Percentiles rank a stretch among this genome's conserved stretches.
Conservation (phyloP, 2,888 invertebrate genomes). For the Catocala sponsa region DNA sequence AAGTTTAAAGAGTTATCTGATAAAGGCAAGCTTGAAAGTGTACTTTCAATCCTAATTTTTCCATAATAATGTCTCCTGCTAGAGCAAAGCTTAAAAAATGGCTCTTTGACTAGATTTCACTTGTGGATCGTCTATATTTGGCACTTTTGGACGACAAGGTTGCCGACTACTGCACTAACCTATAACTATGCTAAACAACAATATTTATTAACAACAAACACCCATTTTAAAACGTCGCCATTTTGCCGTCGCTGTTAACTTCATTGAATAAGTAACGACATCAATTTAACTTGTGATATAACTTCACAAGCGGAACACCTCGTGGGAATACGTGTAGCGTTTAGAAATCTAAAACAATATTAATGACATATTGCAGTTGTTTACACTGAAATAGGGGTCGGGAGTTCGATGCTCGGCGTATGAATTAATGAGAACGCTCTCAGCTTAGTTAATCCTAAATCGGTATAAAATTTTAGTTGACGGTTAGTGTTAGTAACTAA, state of each 20-base stretch:
- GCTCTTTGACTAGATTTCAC: no score
- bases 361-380: slow-evolving; percentile 29
- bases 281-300: slow-evolving; percentile 52
- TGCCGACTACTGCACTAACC: no score
- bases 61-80: no score
- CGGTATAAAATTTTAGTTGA: no score
- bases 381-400: slow-evolving; percentile 7
- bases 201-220: not conserved
- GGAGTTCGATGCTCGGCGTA: slow-evolving; percentile 2
- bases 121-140: no score
- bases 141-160: not conserved
- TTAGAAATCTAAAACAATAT: slow-evolving; percentile 37
- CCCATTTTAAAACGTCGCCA: slow-evolving; percentile 11
- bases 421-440: slow-evolving; percentile 8
- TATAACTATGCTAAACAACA: no score
- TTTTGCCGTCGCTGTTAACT: slow-evolving; percentile 9
- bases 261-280: slow-evolving; percentile 41
- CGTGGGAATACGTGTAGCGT: slow-evolving; percentile 27
- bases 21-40: no score
- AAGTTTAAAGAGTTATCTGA: no score
- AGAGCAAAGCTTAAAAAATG: no score
- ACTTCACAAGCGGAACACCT: slow-evolving; percentile 22
- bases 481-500: no score
- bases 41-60: no score
- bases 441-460: not conserved